Base-by-base conservation (phyloP, 2,113 vertebrate species). In the Tragelaphus imberbis region DNA sequence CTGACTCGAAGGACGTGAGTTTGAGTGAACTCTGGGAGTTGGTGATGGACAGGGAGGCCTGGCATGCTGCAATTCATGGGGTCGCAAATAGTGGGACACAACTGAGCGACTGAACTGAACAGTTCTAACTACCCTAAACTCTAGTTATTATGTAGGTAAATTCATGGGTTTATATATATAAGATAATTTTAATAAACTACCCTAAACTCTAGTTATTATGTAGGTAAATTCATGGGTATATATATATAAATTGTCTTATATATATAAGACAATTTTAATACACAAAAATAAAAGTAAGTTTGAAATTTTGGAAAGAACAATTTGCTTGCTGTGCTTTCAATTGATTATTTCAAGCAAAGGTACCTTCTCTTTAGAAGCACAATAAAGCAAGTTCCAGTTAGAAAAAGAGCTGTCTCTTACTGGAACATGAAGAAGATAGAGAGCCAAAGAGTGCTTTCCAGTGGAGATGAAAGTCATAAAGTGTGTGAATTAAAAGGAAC, bases 391-490 rank as follows among this genome's bases (percentile, higher is more conserved):
- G 5, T 63, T 84, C 30, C 71, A 84, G 49, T 19, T 90, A 97
- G 95, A 97, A 97, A 71, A 97, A 95, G 30, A 81, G 28, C 30
- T 98, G 47, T 93, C 56, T 91, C 81, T 97, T 90, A 79, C 16
- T 82, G 21, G 80, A 90, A 96, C 25, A 94, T 44, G 82, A 97
- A 98, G 80, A 49, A 96, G 94, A 94, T 30, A 95, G 82, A 92
- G 55, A 98, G 95, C 86, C 92, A 92, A 94, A 98, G 91, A 53
- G 97, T 86, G 90, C 97, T 98, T 98, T 98, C 94, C 96, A 84
- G 90, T 98, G 44, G 93, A 98, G 96, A 98, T 98, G 95, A 98
- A 98, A 99, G 97, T 97, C 97, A 97, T 88, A 94, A 97, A 91
- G 47, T 92, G 17, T 95, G 71, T 97, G 94, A 98, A 97, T 98